Base-by-base conservation (phyloP, 2,888 invertebrate genomes). In the Drosophila trichaetosa region DNA sequence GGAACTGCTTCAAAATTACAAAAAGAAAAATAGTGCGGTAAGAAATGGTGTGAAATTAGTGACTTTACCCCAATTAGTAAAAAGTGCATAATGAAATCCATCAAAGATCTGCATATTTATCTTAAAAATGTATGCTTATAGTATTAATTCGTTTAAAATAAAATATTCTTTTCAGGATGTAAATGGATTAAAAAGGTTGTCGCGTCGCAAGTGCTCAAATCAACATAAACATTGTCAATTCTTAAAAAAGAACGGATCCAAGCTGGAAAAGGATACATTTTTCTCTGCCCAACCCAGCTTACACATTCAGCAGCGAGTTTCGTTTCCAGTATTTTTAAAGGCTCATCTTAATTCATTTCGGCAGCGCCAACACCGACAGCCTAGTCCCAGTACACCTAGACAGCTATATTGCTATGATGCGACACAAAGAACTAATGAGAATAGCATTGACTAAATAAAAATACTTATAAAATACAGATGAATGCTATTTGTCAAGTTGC, bases 301-400 rank as follows among this genome's bases (percentile, higher is more conserved):
- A 52, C 83, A 83, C 27, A 73, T 83, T 48, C 83, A 85, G 51
- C 83, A 83, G 31, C 64, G 80, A 7, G 80, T 82, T 8, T 72
- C 71, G 3, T 83, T 83, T 56, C 83, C 83, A 24, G 81, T 83
- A 16, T 79, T 86, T 63, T 54, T 86, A 1, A 83, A 83, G 29
- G 71, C 86, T 2, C 87, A 86, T 38, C 48, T 83, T 7, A 79
- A 70, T 34, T 68, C 79, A 2, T 69, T 83, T 40, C 73, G 83
- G n/a, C 76, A 79, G 11, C 82, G 78, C 21, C 76, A 80, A 27
- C 60, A 76, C 18, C 70, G 64, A 33, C 79, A 79, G 51, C 46
- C 69, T 7, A 74, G 64, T 34, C 81, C 86, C 40, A 81, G 63
- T 29, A 54, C 67, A 21, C 48, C 66, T 29, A 73, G 56, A 57